Evolutionary conservation across 2,113 vertebrate genomes (phyloP).

Genomic region (Paracyprichromis sp.): DNA sequence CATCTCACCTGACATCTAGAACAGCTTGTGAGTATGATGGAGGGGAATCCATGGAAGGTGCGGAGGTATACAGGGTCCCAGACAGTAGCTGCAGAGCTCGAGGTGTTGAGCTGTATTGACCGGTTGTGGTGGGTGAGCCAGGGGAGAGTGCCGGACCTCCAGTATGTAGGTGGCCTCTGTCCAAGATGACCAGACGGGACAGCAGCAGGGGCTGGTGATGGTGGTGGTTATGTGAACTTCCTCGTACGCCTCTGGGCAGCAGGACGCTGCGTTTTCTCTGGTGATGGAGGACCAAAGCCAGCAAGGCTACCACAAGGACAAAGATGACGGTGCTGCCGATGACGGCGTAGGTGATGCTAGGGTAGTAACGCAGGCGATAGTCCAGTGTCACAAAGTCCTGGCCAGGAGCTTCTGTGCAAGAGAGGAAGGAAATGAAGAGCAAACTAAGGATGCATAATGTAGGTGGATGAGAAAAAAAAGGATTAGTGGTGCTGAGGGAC

Average conservation of each 20-base stretch:
- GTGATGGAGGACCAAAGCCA: constrained; percentile 91
- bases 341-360: constrained; percentile 92
- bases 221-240: constrained; percentile 65
- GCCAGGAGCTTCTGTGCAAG: constrained; percentile 78
- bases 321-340: constrained; percentile 94
- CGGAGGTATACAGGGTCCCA: constrained; percentile 73
- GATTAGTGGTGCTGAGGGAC: neutral
- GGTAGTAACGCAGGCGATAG: constrained; percentile 89
- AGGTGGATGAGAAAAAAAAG: neutral
- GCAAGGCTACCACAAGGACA: constrained; percentile 86
- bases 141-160: constrained; percentile 60
- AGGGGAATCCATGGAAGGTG: constrained; percentile 78
- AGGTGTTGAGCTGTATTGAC: constrained; percentile 78
- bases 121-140: constrained; percentile 70
- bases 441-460: neutral
- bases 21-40: constrained; percentile 94
- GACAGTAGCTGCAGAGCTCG: constrained; percentile 86
- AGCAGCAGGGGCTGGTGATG: constrained; percentile 89
- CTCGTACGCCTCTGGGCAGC: constrained; percentile 73
- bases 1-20: constrained; percentile 82
- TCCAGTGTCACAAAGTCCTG: constrained; percentile 90
- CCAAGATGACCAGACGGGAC: constrained; percentile 90
- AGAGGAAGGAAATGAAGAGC: neutral
- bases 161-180: constrained; percentile 75
- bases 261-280: constrained; percentile 91